These are phyloP conservation scores for Andrena chrysosceles DNA, from an alignment of 2,888 invertebrate genomes.

Conservation along the genomic window DNA sequence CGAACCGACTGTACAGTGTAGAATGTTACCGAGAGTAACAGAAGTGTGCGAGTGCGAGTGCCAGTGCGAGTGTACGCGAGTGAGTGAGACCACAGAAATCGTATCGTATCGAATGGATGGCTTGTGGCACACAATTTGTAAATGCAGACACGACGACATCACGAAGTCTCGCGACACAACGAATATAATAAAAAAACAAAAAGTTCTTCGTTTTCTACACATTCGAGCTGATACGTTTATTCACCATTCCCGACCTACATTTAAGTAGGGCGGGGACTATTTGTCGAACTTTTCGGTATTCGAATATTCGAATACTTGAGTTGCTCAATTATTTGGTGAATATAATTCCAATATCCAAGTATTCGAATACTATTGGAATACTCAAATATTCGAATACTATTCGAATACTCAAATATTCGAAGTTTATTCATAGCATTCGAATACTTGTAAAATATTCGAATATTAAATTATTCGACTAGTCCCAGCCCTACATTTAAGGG, in stretches of 20 bases:
- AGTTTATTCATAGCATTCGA: too few relatives aligned
- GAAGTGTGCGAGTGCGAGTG: neutral
- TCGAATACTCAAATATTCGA: too few relatives aligned
- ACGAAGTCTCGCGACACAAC: conserved; percentile 71
- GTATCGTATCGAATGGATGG: conserved; percentile 33
- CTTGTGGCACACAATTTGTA: conserved; percentile 56
- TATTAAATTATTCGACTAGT: too few relatives aligned
- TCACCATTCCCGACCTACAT: neutral
- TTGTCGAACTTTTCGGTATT: too few relatives aligned
- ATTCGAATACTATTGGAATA: too few relatives aligned
- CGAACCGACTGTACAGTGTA: conserved; percentile 61
- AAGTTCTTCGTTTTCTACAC: conserved; percentile 74
- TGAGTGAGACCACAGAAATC: conserved; percentile 8
- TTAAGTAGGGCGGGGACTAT: too few relatives aligned
- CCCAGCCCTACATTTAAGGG: too few relatives aligned
- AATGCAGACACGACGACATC: conserved; percentile 57
- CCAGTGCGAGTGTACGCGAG: neutral
- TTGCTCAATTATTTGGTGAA: too few relatives aligned
- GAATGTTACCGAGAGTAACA: conserved; percentile 1
- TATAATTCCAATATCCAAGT: too few relatives aligned
- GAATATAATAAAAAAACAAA: conserved; percentile 71
- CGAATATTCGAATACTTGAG: too few relatives aligned
- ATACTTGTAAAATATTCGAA: too few relatives aligned
- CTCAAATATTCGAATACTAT: too few relatives aligned
- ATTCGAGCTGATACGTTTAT: conserved; percentile 12